A percentile compares a stretch with the other conserved stretches of the same genome.
phyloP scores from a whole-genome alignment of 2,797 vertebrate genomes.

The Esox lucius region DNA sequence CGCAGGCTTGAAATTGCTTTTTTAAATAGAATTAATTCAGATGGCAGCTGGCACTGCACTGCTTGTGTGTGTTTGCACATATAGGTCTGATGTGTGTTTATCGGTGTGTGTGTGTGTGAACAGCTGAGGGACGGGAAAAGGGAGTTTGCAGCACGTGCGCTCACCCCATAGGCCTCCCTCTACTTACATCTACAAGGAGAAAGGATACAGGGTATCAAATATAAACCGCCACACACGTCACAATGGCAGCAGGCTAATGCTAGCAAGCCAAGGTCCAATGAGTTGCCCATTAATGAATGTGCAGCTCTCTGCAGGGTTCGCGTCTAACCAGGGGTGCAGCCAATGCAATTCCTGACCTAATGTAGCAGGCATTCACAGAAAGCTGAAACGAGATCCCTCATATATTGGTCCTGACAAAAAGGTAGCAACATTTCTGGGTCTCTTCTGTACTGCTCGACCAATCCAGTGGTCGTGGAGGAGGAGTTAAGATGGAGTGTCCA shows the following conservation, averaged over 20 bases:
- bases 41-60: too few relatives aligned
- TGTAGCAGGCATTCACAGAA: neutral
- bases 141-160: slow-evolving; percentile 56
- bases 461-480: too few relatives aligned
- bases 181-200: slow-evolving; percentile 49
- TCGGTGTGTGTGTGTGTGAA: slow-evolving; percentile 34
- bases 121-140: slow-evolving; percentile 65
- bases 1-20: too few relatives aligned
- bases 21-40: too few relatives aligned
- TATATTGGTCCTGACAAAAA: too few relatives aligned
- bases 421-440: too few relatives aligned
- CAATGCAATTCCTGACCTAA: neutral
- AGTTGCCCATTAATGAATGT: slow-evolving; percentile 21
- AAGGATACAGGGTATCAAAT: slow-evolving; percentile 46
- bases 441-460: too few relatives aligned
- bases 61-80: too few relatives aligned
- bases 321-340: neutral
- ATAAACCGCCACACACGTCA: slow-evolving; percentile 26
- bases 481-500: too few relatives aligned
- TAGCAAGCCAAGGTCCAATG: slow-evolving; percentile 10
- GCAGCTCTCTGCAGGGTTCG: neutral
- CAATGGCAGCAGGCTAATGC: slow-evolving; percentile 14
- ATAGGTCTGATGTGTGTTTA: neutral
- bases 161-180: slow-evolving; percentile 68
- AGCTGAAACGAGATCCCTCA: too few relatives aligned